These are phyloP conservation scores for Connochaetes taurinus DNA, from an alignment of 2,113 vertebrate species.

Conservation along the genomic window DNA sequence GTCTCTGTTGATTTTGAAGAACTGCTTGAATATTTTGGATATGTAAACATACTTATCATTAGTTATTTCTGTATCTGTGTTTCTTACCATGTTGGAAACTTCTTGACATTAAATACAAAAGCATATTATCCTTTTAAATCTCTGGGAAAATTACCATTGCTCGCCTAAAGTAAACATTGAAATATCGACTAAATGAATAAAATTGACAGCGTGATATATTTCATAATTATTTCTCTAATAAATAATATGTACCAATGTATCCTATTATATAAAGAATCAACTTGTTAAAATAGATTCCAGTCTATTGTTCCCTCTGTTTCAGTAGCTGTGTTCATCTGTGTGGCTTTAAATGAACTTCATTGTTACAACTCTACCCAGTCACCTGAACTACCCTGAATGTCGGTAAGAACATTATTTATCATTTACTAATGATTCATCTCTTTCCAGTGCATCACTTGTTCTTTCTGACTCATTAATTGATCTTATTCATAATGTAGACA, in stretches of 20 bases:
- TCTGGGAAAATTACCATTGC: neutral
- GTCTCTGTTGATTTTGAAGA: neutral
- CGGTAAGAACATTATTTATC: accelerated
- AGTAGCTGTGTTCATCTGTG: neutral
- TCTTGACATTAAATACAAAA: neutral
- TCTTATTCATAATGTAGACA: neutral
- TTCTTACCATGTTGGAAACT: neutral
- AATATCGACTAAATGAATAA: neutral
- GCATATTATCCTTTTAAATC: neutral
- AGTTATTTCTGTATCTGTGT: neutral
- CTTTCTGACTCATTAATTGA: neutral
- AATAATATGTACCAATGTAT: accelerated
- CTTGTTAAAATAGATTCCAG: neutral
- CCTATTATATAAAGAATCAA: neutral
- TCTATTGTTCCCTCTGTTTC: neutral
- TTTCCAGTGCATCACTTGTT: neutral
- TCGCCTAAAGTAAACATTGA: neutral
- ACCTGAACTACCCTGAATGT: neutral
- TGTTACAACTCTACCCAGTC: too few species aligned
- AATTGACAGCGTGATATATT: neutral
- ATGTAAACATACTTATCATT: neutral
- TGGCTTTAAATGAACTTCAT: neutral
- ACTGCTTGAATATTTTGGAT: neutral
- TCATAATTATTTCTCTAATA: neutral
- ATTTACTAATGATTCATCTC: neutral